phyloP scores from a whole-genome alignment of 2,797 vertebrate genomes.

The Poeciliopsis infans region DNA sequence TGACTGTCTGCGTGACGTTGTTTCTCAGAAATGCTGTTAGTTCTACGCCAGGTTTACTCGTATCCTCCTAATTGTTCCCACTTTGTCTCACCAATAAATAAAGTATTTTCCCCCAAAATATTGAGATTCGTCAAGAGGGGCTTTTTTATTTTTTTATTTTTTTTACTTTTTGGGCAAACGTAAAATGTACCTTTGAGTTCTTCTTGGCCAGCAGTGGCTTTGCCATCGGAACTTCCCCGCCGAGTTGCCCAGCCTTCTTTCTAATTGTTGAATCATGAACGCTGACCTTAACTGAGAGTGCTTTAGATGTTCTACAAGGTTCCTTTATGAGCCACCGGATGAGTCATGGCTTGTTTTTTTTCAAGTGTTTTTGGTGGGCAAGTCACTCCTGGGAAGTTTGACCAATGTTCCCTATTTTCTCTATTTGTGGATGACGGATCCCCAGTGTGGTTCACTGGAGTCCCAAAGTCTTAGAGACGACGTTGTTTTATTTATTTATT shows the following conservation, averaged over 20 bases:
- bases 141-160: not conserved
- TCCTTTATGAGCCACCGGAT: not conserved
- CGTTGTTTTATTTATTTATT: no score
- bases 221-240: not conserved
- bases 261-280: not conserved
- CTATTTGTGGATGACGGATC: not conserved
- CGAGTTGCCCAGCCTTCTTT: not conserved
- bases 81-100: not conserved
- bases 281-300: not conserved
- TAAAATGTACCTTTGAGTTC: not conserved
- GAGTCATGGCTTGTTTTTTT: constrained; percentile 46
- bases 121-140: not conserved
- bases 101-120: not conserved
- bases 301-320: not conserved
- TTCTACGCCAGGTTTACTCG: not conserved
- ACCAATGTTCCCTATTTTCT: not conserved
- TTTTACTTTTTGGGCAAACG: not conserved
- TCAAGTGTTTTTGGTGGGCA: not conserved
- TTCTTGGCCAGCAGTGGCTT: not conserved
- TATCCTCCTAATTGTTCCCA: not conserved
- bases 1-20: not conserved
- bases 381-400: not conserved
- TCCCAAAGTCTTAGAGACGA: not conserved
- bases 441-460: not conserved
- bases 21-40: not conserved